Percentiles rank a stretch among this genome's conserved stretches.
Conservation (phyloP, 1,140 invertebrate species). For the Geopemphigus sp. region DNA sequence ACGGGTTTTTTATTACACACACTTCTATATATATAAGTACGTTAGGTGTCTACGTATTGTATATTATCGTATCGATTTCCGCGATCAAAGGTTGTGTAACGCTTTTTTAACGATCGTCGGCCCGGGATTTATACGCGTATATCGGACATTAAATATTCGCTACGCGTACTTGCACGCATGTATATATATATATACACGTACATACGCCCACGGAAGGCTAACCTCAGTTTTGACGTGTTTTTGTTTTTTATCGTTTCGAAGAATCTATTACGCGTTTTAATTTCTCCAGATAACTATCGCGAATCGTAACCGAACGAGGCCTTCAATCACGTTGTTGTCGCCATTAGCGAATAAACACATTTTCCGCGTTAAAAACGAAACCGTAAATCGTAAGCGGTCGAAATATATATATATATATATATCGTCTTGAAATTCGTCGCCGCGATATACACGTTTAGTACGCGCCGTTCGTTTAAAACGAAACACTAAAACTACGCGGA, state of each 20-base stretch:
- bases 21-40: too few relatives aligned
- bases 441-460: too few relatives aligned
- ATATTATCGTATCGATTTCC: too few relatives aligned
- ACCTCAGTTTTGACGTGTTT: background rate
- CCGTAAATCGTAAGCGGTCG: background rate
- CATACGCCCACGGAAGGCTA: background rate
- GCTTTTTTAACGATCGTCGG: too few relatives aligned
- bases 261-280: background rate
- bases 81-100: too few relatives aligned
- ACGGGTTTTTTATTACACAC: too few relatives aligned
- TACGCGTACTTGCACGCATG: background rate
- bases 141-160: background rate
- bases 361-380: constrained; percentile 26
- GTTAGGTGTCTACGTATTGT: too few relatives aligned
- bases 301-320: constrained; percentile 8
- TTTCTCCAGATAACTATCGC: constrained; percentile 22
- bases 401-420: constrained; percentile 9
- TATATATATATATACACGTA: background rate
- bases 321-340: constrained; percentile 10
- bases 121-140: background rate
- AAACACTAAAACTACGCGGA: too few relatives aligned
- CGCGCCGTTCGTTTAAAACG: too few relatives aligned
- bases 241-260: constrained; percentile 6
- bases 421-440: background rate
- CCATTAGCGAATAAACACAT: background rate